Conservation (phyloP, 2,888 invertebrate species). For the Zygothrica quintamaculata region DNA sequence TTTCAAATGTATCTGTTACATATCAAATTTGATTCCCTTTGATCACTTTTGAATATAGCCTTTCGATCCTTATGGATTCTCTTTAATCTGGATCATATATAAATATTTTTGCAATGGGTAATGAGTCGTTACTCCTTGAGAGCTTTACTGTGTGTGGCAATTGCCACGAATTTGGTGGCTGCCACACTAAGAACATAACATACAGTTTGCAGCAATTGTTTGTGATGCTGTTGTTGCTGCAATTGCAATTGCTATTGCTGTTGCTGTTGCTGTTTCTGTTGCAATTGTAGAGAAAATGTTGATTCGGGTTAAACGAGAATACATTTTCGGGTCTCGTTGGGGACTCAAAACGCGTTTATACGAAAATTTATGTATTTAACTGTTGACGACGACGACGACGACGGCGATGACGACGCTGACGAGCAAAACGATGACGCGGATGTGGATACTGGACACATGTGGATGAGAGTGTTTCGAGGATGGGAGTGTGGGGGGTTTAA, state of each 20-base stretch:
- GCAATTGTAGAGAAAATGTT: constrained; percentile 45
- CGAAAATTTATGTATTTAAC: constrained; percentile 80
- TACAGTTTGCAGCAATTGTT: constrained; percentile 51
- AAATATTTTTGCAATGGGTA: too few species aligned
- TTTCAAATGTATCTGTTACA: too few species aligned
- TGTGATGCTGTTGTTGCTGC: constrained; percentile 12
- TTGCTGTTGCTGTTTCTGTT: constrained; percentile 5
- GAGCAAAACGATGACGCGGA: constrained; percentile 74
- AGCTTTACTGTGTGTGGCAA: constrained; percentile 29
- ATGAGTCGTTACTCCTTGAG: constrained; percentile 4
- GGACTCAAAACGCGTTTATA: constrained; percentile 75
- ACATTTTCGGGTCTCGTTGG: constrained; percentile 42
- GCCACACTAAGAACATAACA: constrained; percentile 35
- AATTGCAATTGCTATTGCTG: constrained; percentile 7
- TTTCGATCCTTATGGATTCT: too few species aligned
- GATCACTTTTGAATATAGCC: too few species aligned
- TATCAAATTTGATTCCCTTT: too few species aligned
- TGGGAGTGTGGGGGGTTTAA: not conserved
- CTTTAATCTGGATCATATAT: too few species aligned
- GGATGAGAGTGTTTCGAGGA: not conserved
- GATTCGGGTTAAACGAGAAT: constrained; percentile 34
- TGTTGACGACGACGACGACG: constrained; percentile 64
- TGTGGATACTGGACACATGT: constrained; percentile 44
- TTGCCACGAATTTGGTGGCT: constrained; percentile 39
- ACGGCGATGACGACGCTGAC: constrained; percentile 54